Evolutionary conservation across 2,888 invertebrate genomes (phyloP), one percentile per base, ranked within the genome.

Genomic region (Falcaria lacertinaria): DNA sequence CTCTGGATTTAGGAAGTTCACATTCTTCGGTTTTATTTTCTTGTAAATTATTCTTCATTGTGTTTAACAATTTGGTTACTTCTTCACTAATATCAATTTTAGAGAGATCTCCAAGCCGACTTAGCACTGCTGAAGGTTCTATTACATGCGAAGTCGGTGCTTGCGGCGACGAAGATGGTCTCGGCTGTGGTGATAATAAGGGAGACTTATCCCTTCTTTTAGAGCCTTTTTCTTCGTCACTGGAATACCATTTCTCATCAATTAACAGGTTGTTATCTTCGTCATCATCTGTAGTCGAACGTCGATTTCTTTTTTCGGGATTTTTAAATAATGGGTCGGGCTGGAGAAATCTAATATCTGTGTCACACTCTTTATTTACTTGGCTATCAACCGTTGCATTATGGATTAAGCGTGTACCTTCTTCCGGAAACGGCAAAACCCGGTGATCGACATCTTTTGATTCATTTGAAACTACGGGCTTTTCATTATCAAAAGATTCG

Each of bases 171-270:
- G 70, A 49, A 2, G 74, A 65, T 6, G 60, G 56, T 49, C 71
- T 13, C 8, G 19, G 70, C 52, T 60, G 64, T 33, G 86, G 86
- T n/a, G 88, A 85, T 28, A 74, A 69, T 36, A 55, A 60, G 11
- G 85, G 86, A 17, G 89, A 86, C 47, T 75, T 28, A 11, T 28
- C 28, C 11, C 11, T 86, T 43, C 68, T 79, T 62, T 80, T 89
- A 15, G 48, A 64, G 17, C 74, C 69, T 47, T 94, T 94, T 60
- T 93, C 94, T 57, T 94, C 94, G 57, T 95, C 95, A 69, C 95
- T 95, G 1, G 95, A 95, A 69, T 95, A 96, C 94, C 95, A 95
- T 76, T 94, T 92, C 58, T 90, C 90, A 54, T 91, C 91, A 47
- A 90, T 90, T 48, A 87, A 75, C 54, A 91, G 75, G 70, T 91